Evolutionary conservation across 1,140 invertebrate species (phyloP), one percentile per base, ranked within the genome.

Genomic region (Neodiprion fabricii): DNA sequence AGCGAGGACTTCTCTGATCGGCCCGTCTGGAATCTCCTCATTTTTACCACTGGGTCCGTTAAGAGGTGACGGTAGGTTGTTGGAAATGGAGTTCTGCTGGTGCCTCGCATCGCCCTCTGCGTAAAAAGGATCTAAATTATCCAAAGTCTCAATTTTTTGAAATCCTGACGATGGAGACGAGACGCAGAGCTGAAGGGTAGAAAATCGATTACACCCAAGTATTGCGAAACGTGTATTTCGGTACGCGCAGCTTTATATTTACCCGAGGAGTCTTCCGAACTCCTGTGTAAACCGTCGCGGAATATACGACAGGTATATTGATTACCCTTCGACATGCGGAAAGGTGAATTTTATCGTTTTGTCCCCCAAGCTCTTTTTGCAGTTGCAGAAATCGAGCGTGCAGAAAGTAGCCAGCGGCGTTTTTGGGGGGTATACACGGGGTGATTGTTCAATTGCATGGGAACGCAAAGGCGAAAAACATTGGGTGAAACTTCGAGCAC

Each of bases 1-100:
- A 21, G 93, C 93, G n/a, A 92, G 90, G 61, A 94, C 91, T 50
- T 92, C 90, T 49, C 79, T 84, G 74, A 85, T 73, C 75, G 84
- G 80, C 74, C 80, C 79, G 77, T 85, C 79, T 8, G 75, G 28
- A 72, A 73, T 61, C 72, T 81, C 75, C 76, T 85, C 84, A 73
- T 82, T 80, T 47, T 50, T 53, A 75, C 80, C 78, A 78, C 74
- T 70, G 69, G 76, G n/a, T 8, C 28, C 75, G 79, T 86, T 76
- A 78, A 80, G 72, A 28, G 78, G 12, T 50, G 49, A 74, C 70
- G 79, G 76, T 65, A 81, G 79, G 78, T 81, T 86, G 71, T 82
- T 82, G 66, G 75, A 72, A 75, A 76, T 83, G 28, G 76, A 77
- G 70, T 85, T 81, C 72, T 82, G 82, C 74, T 86, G 81, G 73